Base-by-base conservation (phyloP, 2,888 invertebrate genomes). In the Unio pictorum region DNA sequence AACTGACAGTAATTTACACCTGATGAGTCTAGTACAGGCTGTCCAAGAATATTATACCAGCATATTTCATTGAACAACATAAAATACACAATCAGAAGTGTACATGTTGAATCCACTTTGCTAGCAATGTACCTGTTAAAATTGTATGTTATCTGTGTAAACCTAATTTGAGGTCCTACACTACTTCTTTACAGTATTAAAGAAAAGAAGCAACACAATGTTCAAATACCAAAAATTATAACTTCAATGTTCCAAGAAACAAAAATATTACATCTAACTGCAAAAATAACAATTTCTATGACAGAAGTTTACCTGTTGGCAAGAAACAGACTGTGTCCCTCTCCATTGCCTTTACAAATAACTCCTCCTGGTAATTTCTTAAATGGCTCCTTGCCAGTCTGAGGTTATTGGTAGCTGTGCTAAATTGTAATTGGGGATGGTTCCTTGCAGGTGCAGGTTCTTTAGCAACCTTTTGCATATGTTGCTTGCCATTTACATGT, bases 361-460 rank as follows among this genome's bases (percentile, higher is more conserved):
- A 79, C 61, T 88, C 87, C 67, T 79, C 61, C 69, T 88, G 87
- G 69, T 87, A 87, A 26, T 62, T 67, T 26, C 87, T 78, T 3
- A 86, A 86, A 5, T 7, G 57, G 7, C 75, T 77, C 15, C 70
- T 66, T 0, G 77, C 81, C 45, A 80, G 70, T 17, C 72, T 62
- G 28, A 66, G 34, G 64, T 72, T 69, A 8, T 68, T 55, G 23
- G 55, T 45, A n/a, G 55, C 28, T n/a, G 74, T 30, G 18, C 63
- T 23, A 17, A 64, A 61, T 8, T 70, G 28, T 18, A 59, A 28
- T 15, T 58, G 54, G 30, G 61, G 57, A 62, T 80, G 81, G 18
- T 58, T 15, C n/a, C 80, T 67, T 20, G 63, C 59, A 3, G 83
- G 83, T 3, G 81, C 81, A 58, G 73, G 58, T 54, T 72, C 72